Evolutionary conservation across 2,113 vertebrate genomes (phyloP).

Genomic region (Dasypus novemcinctus): DNA sequence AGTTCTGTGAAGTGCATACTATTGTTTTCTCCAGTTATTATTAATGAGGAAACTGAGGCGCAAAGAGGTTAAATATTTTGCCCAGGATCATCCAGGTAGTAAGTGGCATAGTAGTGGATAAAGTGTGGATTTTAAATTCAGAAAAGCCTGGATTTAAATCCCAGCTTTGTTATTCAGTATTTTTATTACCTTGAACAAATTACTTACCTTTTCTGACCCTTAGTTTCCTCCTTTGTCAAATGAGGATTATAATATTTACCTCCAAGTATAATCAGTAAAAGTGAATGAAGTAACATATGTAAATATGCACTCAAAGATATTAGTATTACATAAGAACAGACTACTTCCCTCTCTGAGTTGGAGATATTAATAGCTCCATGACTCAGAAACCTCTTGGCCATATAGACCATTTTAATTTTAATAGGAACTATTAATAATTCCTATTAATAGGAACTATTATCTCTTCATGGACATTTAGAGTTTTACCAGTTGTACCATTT

Average conservation of each 20-base stretch:
- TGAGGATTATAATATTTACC: neutral
- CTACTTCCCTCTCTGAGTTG: neutral
- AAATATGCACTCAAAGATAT: neutral
- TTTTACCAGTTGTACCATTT: neutral
- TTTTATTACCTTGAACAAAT: neutral
- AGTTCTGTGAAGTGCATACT: neutral
- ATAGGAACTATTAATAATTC: neutral
- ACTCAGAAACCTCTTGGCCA: neutral
- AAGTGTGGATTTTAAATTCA: neutral
- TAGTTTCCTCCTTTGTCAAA: slow-evolving; percentile 26
- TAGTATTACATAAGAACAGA: neutral
- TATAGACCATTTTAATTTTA: no score
- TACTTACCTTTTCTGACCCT: neutral
- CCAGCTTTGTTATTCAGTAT: neutral
- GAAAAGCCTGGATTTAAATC: neutral
- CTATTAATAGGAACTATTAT: neutral
- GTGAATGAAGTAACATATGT: neutral
- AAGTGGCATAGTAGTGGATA: neutral
- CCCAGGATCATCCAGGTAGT: neutral
- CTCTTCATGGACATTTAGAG: slow-evolving; percentile 1
- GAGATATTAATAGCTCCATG: neutral
- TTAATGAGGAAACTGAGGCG: neutral
- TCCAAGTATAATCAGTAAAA: slow-evolving; percentile 5
- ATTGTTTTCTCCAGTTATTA: neutral
- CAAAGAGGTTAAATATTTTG: neutral